Evolutionary conservation across 2,888 invertebrate species (phyloP), one percentile per base, ranked within the genome.

Genomic region (Scaptomyza cyrtandrae): DNA sequence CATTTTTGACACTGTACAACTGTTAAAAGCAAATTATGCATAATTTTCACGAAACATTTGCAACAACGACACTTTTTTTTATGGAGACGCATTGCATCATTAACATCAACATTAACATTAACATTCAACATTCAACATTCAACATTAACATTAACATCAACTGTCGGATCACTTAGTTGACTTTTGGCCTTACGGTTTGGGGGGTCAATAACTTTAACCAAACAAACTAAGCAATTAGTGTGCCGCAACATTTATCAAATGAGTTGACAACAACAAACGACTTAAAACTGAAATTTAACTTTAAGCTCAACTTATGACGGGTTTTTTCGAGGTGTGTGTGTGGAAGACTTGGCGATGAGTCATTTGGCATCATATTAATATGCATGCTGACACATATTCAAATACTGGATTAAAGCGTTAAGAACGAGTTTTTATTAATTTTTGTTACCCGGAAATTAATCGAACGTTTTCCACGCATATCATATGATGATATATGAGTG

Each of bases 181-280:
- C 84, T 67, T 54, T 58, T 61, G 64, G 13, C 64, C 14, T 7
- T 14, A 14, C 1, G 29, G n/a, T n/a, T n/a, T 84, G 84, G n/a
- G n/a, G n/a, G n/a, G n/a, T n/a, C n/a, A n/a, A n/a, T 78, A 84
- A 81, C 80, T 68, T 81, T 75, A 44, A 44, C 19, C 27, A 58
- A 46, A 54, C n/a, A 52, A 45, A 37, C 48, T 46, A 19, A 46
- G 27, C 27, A n/a, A n/a, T n/a, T n/a, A n/a, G n/a, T n/a, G n/a
- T n/a, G n/a, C n/a, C n/a, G n/a, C n/a, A 27, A 31, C 31, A 31
- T 55, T 72, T 72, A 35, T 46, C 68, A 73, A 27, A 24, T 16
- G 44, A 27, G n/a, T n/a, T 24, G 53, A 19, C 24, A 45, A 41
- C 13, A 43, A 31, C 10, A 11, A 37, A 31, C 27, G 13, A 49